A percentile compares a stretch with the other conserved stretches of the same genome.
Evolutionary conservation across 53 echinoderm and acorn worm genomes (phyloP).

Genomic region (Holothuria leucospilota): DNA sequence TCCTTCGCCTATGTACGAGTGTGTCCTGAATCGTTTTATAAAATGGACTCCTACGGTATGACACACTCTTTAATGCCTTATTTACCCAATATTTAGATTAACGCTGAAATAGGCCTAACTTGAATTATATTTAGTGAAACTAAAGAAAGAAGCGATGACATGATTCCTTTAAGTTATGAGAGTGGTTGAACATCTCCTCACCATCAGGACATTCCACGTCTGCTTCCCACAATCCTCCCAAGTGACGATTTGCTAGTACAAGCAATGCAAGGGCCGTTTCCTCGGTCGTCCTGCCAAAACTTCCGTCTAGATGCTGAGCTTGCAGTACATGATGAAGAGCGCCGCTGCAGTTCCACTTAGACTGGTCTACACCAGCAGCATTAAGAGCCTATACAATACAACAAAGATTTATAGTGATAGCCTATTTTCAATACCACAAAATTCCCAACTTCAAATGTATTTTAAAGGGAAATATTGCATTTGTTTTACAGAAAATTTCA

Average conservation of each 20-base stretch:
- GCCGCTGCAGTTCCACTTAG: neutral
- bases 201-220: slow-evolving; percentile 4
- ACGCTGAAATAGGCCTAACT: too few species aligned
- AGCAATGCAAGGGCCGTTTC: neutral
- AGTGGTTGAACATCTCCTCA: too few species aligned
- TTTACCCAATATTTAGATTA: too few species aligned
- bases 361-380: neutral
- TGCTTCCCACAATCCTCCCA: neutral
- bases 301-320: neutral
- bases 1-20: too few species aligned
- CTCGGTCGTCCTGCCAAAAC: slow-evolving; percentile 4
- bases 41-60: too few species aligned
- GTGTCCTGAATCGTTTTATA: too few species aligned
- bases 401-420: neutral
- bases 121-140: too few species aligned
- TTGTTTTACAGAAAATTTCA: too few species aligned
- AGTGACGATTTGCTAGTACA: neutral
- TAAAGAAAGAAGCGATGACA: too few species aligned
- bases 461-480: too few species aligned
- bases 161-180: too few species aligned
- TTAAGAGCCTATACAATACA: neutral
- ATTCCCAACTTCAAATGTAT: neutral
- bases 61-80: too few species aligned
- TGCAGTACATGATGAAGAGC: slow-evolving; percentile 11
- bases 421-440: neutral